A percentile compares a stretch with the other conserved stretches of the same genome.
phyloP scores from a whole-genome alignment of 2,888 invertebrate genomes.

The Pachliopta kotzebuea region DNA sequence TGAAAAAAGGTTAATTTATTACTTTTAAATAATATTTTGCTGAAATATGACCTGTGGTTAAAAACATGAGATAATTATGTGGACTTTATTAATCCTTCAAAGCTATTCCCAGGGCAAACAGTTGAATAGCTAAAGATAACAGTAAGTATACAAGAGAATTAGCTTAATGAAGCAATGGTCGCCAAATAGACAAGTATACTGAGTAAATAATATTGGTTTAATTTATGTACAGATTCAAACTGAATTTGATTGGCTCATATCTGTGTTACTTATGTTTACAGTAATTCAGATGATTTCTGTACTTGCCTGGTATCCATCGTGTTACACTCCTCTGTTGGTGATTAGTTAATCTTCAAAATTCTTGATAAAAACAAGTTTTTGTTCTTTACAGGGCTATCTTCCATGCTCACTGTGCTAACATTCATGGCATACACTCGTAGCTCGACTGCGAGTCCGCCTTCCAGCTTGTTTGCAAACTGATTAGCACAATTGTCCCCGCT shows the following conservation, averaged over 20 bases:
- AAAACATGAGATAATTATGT: constrained; percentile 6
- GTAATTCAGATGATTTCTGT: neutral
- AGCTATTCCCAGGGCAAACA: constrained; percentile 12
- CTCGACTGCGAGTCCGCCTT: constrained; percentile 56
- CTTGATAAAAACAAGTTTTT: constrained; percentile 34
- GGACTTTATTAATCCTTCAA: constrained; percentile 18
- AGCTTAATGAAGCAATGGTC: constrained; percentile 14
- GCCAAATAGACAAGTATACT: constrained; percentile 13
- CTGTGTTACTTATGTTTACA: neutral
- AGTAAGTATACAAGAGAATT: constrained; percentile 15
- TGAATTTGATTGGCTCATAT: neutral
- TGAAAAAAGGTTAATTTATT: neutral
- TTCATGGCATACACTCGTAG: constrained; percentile 55
- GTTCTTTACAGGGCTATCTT: constrained; percentile 55
- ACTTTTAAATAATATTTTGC: neutral
- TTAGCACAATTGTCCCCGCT: constrained; percentile 69
- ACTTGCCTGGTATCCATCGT: constrained; percentile 67
- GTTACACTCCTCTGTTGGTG: constrained; percentile 39
- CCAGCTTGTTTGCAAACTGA: constrained; percentile 70
- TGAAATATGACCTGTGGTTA: neutral
- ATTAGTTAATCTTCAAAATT: constrained; percentile 29
- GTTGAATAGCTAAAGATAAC: constrained; percentile 23
- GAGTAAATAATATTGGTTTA: constrained; percentile 6
- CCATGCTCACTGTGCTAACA: constrained; percentile 63
- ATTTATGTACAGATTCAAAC: constrained; percentile 8